A percentile compares a stretch with the other conserved stretches of the same genome.
Evolutionary conservation across 2,888 invertebrate species (phyloP).

Genomic region (Nasonia oneida): DNA sequence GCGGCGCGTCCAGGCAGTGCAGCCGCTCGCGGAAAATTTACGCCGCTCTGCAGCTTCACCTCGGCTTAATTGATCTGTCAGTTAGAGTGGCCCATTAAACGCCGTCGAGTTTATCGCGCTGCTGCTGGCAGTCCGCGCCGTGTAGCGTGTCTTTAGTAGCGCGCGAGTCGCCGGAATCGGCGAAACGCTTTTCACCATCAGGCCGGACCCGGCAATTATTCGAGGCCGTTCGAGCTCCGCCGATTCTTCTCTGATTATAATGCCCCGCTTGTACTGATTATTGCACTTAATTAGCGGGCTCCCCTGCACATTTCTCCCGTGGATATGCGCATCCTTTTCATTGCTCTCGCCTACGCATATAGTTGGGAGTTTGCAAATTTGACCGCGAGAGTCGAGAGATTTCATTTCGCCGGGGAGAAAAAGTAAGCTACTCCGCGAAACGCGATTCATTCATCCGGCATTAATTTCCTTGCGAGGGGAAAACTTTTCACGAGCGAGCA

Average conservation of each 20-base stretch:
- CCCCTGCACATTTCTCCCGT: too few relatives aligned
- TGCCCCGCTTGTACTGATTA: background rate
- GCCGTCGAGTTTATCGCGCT: conserved; percentile 33
- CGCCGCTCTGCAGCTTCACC: conserved; percentile 38
- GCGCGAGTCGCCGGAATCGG: background rate
- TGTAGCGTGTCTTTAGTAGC: conserved; percentile 7
- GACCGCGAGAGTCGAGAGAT: too few relatives aligned
- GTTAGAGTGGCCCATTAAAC: conserved; percentile 51
- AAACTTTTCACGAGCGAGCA: background rate
- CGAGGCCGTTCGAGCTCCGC: background rate
- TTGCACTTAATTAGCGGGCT: background rate
- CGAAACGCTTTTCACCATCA: background rate
- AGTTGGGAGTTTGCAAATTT: too few relatives aligned
- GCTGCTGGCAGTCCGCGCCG: background rate
- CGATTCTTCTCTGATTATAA: background rate
- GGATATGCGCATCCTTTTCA: too few relatives aligned
- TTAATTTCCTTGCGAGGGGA: background rate
- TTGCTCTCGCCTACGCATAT: too few relatives aligned
- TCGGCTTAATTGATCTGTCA: conserved; percentile 59
- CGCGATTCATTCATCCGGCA: too few relatives aligned
- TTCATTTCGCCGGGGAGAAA: too few relatives aligned
- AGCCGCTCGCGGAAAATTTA: conserved; percentile 13
- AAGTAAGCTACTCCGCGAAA: too few relatives aligned
- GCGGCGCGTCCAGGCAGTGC: background rate
- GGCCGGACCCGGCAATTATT: background rate